Base-by-base conservation (phyloP, 2,888 invertebrate genomes). In the Volucella inanis region DNA sequence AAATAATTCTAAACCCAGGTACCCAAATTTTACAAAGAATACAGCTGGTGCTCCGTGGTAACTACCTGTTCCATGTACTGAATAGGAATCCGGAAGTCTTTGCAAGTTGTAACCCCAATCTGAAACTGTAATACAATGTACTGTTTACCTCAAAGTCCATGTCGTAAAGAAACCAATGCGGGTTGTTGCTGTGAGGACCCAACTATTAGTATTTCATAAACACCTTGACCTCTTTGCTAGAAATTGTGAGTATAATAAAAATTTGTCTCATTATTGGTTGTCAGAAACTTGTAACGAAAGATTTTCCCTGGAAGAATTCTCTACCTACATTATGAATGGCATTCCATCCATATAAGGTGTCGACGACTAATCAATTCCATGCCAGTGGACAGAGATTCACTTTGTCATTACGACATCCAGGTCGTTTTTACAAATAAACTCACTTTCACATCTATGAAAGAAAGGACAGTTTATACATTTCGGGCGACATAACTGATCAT, bases 261-360 rank as follows among this genome's bases (percentile, higher is more conserved):
- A 38, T 91, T 90, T 50, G 91, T 91, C 54, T 91, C 91, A 1
- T 84, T 74, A 68, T 90, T 90, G 76, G 90, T 90, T 38, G 89
- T 90, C 74, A 89, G 88, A 74, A 91, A 91, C 38, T 90, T 89
- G 75, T 91, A 91, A 39, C 91, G 91, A 70, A 89, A 91, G 0
- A 91, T 90, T 72, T 90, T 90, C 0, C 90, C 90, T 0, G 90
- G 89, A 74, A 90, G 90, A 38, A 91, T 90, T n/a, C 3, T 91
- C 90, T 72, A 90, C 90, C 75, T 91, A 91, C 1, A 91, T 91
- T 11, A 91, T 88, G 78, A 89, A 90, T 0, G 91, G 91, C 39
- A 90, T 90, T 0, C 91, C 91, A 64, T 91, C 91, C 91, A 91
- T 91, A 52, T 91, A 89, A 0, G 91, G 91, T 3, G 90, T 89